A percentile compares a stretch with the other conserved stretches of the same genome.
Conservation (phyloP, 2,888 invertebrate genomes). For the Helicoverpa assulta region DNA sequence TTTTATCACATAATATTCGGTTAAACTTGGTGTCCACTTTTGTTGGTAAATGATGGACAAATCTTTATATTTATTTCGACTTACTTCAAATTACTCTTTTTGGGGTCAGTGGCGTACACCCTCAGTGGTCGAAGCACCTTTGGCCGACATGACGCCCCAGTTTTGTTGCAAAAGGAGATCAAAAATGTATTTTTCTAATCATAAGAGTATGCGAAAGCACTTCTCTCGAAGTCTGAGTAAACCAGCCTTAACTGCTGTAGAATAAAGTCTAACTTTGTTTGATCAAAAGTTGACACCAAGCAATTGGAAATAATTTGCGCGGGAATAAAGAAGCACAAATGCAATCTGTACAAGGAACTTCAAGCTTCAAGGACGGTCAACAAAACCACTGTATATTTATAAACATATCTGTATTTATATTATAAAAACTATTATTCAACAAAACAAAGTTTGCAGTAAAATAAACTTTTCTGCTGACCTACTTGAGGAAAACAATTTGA, state of each 20-base stretch:
- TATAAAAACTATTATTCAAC: slow-evolving; percentile 30
- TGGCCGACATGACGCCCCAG: no score
- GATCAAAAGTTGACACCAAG: slow-evolving; percentile 42
- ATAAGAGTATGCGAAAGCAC: background rate
- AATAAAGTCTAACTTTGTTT: background rate
- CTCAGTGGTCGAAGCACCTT: no score
- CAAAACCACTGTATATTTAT: slow-evolving; percentile 56
- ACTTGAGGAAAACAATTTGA: background rate
- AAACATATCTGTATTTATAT: slow-evolving; percentile 42
- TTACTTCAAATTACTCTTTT: no score
- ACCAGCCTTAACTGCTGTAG: background rate
- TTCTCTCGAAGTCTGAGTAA: background rate
- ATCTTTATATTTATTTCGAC: no score
- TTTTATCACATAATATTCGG: slow-evolving; percentile 59
- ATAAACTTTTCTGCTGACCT: slow-evolving; percentile 10
- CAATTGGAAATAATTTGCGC: slow-evolving; percentile 21
- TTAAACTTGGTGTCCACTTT: slow-evolving; percentile 35
- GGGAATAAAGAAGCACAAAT: slow-evolving; percentile 43
- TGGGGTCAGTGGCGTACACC: no score
- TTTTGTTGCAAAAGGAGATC: no score
- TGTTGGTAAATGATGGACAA: background rate
- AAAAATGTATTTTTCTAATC: background rate
- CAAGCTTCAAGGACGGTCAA: slow-evolving; percentile 69
- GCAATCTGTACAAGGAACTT: slow-evolving; percentile 68
- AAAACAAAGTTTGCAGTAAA: slow-evolving; percentile 26